Evolutionary conservation across 2,797 vertebrate species (phyloP).

Genomic region (Odontamblyopus rebecca): DNA sequence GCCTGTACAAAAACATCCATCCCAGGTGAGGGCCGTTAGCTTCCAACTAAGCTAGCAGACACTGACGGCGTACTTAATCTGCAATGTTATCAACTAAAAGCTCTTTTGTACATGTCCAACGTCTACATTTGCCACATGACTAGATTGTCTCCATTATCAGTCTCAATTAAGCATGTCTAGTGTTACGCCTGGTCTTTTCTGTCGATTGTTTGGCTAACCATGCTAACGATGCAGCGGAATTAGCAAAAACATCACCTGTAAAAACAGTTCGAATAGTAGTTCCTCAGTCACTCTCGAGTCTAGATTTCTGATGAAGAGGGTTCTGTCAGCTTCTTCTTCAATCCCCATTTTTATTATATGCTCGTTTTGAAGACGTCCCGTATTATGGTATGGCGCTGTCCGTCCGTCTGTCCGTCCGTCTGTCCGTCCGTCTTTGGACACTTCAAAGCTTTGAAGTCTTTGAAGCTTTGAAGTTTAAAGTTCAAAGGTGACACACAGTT

Average conservation of each 20-base stretch:
- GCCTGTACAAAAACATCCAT: slow-evolving; percentile 71
- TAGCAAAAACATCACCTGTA: slow-evolving; percentile 80
- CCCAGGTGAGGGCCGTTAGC: not conserved
- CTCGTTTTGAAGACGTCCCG: too few species aligned
- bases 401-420: too few species aligned
- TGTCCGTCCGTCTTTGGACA: too few species aligned
- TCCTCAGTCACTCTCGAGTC: slow-evolving; percentile 90
- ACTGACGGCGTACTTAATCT: not conserved
- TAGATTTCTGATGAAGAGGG: slow-evolving; percentile 90
- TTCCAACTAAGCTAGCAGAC: not conserved
- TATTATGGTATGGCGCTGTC: too few species aligned
- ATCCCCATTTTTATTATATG: slow-evolving; percentile 92
- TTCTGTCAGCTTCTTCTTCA: slow-evolving; percentile 86
- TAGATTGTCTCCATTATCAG: not conserved
- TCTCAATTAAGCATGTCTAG: not conserved
- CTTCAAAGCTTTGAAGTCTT: too few species aligned
- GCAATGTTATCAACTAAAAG: not conserved
- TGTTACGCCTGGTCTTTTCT: not conserved
- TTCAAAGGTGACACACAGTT: too few species aligned
- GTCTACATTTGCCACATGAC: not conserved
- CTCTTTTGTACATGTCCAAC: not conserved
- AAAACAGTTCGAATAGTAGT: slow-evolving; percentile 92
- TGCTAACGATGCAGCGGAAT: not conserved
- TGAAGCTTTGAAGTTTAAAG: too few species aligned
- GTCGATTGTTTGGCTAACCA: not conserved